Evolutionary conservation across 1,140 invertebrate genomes (phyloP), one percentile per base, ranked within the genome.

Genomic region (Lordiphosa clarofinis): DNA sequence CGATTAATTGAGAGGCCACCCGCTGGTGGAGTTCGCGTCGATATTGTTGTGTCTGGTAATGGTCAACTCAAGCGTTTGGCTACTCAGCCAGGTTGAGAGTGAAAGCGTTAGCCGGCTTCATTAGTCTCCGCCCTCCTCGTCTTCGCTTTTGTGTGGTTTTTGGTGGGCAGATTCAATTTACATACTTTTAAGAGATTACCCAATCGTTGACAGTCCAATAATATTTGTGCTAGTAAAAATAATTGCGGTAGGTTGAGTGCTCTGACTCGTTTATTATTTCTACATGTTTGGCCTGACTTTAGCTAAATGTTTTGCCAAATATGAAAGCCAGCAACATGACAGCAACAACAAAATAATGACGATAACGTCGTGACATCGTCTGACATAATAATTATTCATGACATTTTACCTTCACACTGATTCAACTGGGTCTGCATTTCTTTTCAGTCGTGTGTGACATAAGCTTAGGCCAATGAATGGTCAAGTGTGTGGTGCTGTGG

Each of bases 371-470:
- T 54, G 50, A 53, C 47, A 36, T 21, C 38, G 48, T 76, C 76
- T 82, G 76, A 84, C 76, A 82, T 82, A 82, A 82, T 82, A 84
- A 82, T 76, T 82, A 84, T 82, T 68, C 73, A 76, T 72, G 63
- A 76, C 56, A 72, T 56, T 73, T 60, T 76, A 69, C 62, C 72
- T 64, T 65, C 67, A 55, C 76, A 72, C 56, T 61, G 56, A 70
- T 49, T 69, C 59, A 68, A 47, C 38, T 56, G 56, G 50, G 44
- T 38, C 43, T 56, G 24, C 40, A 15, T 60, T 53, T 56, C 48
- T 36, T 42, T 39, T 54, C 71, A 46, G 62, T 13, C 33, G 15
- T 9, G 12, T 19, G 56, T 82, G 76, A 82, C 64, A 84, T 82
- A 82, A 82, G 69, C 43, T 61, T 40, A 9, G 15, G 37, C 53